Conservation (phyloP, 2,888 invertebrate genomes). For the Phaedon cochleariae region DNA sequence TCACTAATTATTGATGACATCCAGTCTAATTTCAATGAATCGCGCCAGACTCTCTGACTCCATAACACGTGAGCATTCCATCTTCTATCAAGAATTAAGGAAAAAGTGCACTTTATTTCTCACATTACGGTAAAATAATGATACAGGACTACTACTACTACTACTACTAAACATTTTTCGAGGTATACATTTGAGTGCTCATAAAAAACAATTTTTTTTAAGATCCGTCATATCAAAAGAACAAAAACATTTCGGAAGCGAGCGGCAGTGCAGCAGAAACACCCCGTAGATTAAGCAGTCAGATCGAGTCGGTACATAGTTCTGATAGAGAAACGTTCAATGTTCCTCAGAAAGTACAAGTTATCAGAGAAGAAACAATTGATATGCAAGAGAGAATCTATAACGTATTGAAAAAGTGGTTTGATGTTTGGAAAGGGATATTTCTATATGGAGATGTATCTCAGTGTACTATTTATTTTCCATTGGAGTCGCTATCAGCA, state of each 20-base stretch:
- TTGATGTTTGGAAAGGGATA: constrained; percentile 66
- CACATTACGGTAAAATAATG: too few species aligned
- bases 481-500: constrained; percentile 66
- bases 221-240: constrained; percentile 36
- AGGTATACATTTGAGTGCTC: too few species aligned
- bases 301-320: constrained; percentile 65
- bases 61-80: too few species aligned
- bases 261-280: constrained; percentile 55
- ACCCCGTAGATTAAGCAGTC: constrained; percentile 62
- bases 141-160: too few species aligned
- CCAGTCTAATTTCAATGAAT: too few species aligned
- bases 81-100: too few species aligned
- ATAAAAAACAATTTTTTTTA: constrained; percentile 6
- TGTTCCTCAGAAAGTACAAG: constrained; percentile 42
- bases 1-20: too few species aligned
- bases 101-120: too few species aligned
- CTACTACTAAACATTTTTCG: too few species aligned
- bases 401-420: constrained; percentile 61
- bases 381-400: constrained; percentile 58
- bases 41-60: too few species aligned
- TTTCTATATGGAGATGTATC: constrained; percentile 67
- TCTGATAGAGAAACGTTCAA: constrained; percentile 58
- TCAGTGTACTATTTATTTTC: constrained; percentile 69
- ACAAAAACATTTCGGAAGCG: constrained; percentile 50
- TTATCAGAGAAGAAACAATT: constrained; percentile 46